A percentile compares a stretch with the other conserved stretches of the same genome.
phyloP scores from a whole-genome alignment of 2,888 invertebrate species.

The Omphaloscelis lunosa region DNA sequence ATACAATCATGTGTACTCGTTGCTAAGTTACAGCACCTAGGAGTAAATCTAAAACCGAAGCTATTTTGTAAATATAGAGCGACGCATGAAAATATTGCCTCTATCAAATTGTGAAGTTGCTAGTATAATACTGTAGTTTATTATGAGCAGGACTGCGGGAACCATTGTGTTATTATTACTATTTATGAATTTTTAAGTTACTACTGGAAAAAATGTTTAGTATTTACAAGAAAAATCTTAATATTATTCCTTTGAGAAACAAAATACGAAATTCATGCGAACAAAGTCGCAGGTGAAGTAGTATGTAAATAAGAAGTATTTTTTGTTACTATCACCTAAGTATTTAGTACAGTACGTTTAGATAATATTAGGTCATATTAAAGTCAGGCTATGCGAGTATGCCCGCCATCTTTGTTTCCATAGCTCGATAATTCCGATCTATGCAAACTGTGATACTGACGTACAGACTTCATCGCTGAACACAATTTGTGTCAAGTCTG shows the following conservation, averaged over 20 bases:
- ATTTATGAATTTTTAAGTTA: no score
- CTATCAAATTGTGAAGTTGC: neutral
- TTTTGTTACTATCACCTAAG: neutral
- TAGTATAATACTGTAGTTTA: neutral
- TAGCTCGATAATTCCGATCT: neutral
- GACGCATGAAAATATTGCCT: neutral
- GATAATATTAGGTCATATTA: neutral
- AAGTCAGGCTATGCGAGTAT: neutral
- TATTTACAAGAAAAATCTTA: neutral
- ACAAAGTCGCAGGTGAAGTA: neutral
- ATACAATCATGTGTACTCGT: neutral
- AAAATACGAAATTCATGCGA: neutral
- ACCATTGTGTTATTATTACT: neutral
- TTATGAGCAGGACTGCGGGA: neutral
- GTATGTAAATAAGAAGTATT: neutral
- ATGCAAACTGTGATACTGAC: neutral
- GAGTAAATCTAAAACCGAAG: neutral
- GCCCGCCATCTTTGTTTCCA: neutral
- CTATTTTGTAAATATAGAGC: slow-evolving; percentile 9
- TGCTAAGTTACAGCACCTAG: neutral
- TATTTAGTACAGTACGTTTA: neutral
- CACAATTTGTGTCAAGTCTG: neutral
- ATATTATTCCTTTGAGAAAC: neutral
- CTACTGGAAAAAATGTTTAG: no score
- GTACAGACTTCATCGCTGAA: neutral